These are phyloP conservation scores for Phaethornis superciliosus DNA, from an alignment of 2,113 vertebrate genomes.

Conservation along the genomic window DNA sequence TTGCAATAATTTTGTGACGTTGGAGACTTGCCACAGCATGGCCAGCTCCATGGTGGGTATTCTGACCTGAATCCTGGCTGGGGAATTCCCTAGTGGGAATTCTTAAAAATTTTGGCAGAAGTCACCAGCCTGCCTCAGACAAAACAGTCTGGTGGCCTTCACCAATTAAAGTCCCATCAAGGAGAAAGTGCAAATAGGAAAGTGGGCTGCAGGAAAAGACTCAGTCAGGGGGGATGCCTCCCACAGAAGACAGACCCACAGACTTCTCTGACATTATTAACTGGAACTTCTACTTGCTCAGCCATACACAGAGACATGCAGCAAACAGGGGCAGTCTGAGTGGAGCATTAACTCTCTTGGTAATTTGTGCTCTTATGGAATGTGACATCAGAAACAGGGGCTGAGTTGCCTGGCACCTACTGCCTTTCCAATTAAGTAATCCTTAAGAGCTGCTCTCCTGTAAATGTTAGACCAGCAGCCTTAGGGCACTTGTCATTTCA, in stretches of 20 bases:
- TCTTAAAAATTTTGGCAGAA: neutral
- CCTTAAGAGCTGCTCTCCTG: neutral
- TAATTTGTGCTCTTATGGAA: constrained; percentile 38
- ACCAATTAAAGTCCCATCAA: neutral
- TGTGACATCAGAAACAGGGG: neutral
- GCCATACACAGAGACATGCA: neutral
- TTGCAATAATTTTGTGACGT: neutral
- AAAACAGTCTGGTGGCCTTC: neutral
- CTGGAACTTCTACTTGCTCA: constrained; percentile 34
- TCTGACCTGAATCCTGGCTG: neutral
- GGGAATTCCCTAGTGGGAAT: neutral
- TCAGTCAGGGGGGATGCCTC: neutral
- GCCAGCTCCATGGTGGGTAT: neutral
- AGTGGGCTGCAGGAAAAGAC: neutral
- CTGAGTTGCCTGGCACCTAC: neutral
- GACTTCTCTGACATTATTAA: constrained; percentile 3
- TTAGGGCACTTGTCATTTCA: neutral
- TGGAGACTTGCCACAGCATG: neutral
- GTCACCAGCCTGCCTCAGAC: neutral
- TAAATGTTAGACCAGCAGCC: neutral
- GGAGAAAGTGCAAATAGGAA: neutral
- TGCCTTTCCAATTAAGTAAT: neutral
- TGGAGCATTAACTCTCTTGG: neutral
- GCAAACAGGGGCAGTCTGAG: neutral
- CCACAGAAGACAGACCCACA: neutral